Conservation (phyloP, 2,113 vertebrate genomes). For the Oncorhynchus keta region DNA sequence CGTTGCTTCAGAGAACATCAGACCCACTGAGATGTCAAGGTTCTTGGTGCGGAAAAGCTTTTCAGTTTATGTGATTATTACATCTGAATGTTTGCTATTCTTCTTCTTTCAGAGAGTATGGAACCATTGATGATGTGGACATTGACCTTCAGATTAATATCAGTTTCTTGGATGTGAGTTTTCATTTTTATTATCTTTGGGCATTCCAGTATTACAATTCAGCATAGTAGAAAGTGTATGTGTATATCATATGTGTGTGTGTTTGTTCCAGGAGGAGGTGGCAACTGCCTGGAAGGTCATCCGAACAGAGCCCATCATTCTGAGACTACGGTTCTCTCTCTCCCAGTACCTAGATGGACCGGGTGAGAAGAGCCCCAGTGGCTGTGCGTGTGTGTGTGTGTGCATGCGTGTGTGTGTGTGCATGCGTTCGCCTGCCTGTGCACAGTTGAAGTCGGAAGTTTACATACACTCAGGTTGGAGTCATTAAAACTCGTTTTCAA, state of each 20-base stretch:
- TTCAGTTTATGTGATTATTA: background rate
- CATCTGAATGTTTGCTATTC: constrained; percentile 18
- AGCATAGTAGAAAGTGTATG: constrained; percentile 33
- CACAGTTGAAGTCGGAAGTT: background rate
- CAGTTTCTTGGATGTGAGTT: constrained; percentile 96
- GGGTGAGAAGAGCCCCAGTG: constrained; percentile 76
- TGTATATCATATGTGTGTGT: constrained; percentile 53
- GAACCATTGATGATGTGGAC: constrained; percentile 97
- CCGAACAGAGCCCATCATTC: constrained; percentile 92
- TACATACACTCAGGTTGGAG: too few relatives aligned
- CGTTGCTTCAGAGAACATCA: too few relatives aligned
- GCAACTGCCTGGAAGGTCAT: constrained; percentile 99
- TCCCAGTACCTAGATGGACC: constrained; percentile 99
- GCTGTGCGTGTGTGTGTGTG: background rate
- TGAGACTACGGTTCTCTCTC: constrained; percentile 95
- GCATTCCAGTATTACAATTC: constrained; percentile 38
- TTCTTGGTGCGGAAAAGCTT: background rate
- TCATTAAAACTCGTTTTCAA: too few relatives aligned
- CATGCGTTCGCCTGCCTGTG: constrained; percentile 45
- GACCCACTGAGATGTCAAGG: too few relatives aligned
- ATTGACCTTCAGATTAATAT: constrained; percentile 98
- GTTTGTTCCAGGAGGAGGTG: constrained; percentile 89
- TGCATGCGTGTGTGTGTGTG: background rate
- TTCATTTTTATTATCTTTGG: background rate
- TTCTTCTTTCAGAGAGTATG: constrained; percentile 86